Base-by-base conservation (phyloP, 2,113 vertebrate genomes). In the Proteles cristata region DNA sequence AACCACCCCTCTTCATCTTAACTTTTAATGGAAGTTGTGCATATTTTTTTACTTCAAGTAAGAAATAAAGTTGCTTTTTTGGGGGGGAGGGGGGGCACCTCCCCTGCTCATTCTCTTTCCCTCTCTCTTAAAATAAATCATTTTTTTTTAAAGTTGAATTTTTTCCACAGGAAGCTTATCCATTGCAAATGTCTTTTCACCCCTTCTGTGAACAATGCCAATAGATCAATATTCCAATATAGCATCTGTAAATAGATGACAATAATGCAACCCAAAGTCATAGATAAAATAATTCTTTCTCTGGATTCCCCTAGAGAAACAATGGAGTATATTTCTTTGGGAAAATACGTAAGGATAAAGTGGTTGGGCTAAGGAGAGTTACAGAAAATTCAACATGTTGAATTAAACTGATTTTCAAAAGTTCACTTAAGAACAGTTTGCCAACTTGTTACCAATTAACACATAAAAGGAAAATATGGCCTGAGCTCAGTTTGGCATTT, bases 271-370 rank as follows among this genome's bases (percentile, higher is more conserved):
- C 69, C 25, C 58, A 76, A 80, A 87, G 35, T 35, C 50, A 92
- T 14, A 83, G 9, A 17, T 63, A 84, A 90, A 97, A 69, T 86
- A 35, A 74, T 81, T 69, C 17, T 88, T 94, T 93, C 48, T 82
- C 53, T 79, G 7, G 3, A 73, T 74, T 68, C 10, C 5, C n/a
- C 53, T 89, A 55, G 84, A 39, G n/a, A 97, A 65, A 74, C n/a
- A 19, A 5, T 92, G 55, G 23, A 87, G 12, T 84, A 7, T 88
- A 74, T 66, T 76, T 96, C 66, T 71, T 77, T 87, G 55, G 85
- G 71, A 92, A 96, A 92, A 92, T 92, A 55, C 33, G 86, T 87
- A n/a, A 71, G 43, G n/a, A 71, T 94, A n/a, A 95, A 86, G 61
- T 92, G 45, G 28, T 85, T 81, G 15, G 11, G 11, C 43, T 66